Base-by-base conservation (phyloP, 2,113 vertebrate species). In the Scolopax mira region DNA sequence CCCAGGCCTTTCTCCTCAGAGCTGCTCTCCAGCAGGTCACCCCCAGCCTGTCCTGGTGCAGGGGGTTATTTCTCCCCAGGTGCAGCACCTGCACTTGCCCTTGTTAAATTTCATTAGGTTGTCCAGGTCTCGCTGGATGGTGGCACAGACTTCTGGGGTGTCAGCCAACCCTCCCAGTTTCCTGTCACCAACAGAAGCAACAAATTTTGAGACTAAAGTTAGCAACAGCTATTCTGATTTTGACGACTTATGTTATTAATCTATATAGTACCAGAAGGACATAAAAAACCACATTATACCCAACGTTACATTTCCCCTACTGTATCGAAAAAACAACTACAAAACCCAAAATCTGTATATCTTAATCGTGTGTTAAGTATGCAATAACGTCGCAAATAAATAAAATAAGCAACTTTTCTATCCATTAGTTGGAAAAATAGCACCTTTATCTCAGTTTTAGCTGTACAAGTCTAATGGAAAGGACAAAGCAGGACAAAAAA, bases 401-500 rank as follows among this genome's bases (percentile, higher is more conserved):
- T 62, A 55, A 79, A 85, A 85, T 37, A 67, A 67, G 6, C 7
- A 52, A 21, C 1, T 92, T 91, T 73, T 89, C 31, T 51, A 33
- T 42, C 60, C 4, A 44, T 57, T 74, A 55, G 57, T 57, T 86
- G 44, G 35, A 88, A 95, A 95, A 80, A 81, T 4, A 90, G 25
- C 27, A 74, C 13, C 57, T 91, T 84, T 70, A 44, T n/a, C 31
- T 77, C 54, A 57, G 12, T 85, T 92, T 96, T 88, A 90, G 67
- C 46, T 41, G 23, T 19, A 48, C 11, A 77, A 58, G 33, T 93
- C 90, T 54, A 79, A 44, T 4, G 9, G 51, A 72, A 94, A 93
- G 79, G 90, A 90, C 88, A 88, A 72, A 89, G 44, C 33, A 79
- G 74, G 69, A 87, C 89, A 92, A 95, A 97, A 62, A 91, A 75